Evolutionary conservation across 2,888 invertebrate species (phyloP).

Genomic region (Athalia cordata): DNA sequence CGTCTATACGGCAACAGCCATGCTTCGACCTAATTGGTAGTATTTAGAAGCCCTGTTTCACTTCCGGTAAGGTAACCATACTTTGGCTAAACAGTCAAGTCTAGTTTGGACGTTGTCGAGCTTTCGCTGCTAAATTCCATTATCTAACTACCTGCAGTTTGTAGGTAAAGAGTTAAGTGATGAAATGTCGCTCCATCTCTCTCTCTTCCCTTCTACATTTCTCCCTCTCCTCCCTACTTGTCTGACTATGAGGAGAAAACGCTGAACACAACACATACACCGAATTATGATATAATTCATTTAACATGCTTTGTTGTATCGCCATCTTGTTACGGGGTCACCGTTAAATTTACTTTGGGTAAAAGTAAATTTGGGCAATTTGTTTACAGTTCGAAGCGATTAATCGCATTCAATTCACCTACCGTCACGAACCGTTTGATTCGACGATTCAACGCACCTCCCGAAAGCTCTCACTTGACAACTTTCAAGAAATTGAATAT

Average conservation of each 20-base stretch:
- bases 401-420: slow-evolving; percentile 31
- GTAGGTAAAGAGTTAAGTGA: no score
- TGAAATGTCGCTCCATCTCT: background rate
- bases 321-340: background rate
- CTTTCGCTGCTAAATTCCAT: background rate
- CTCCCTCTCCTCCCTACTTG: no score
- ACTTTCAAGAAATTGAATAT: background rate
- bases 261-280: background rate
- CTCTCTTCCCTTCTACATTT: background rate
- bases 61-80: background rate
- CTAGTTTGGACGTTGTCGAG: background rate
- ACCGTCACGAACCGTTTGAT: slow-evolving; percentile 12
- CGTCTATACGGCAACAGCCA: background rate
- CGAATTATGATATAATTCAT: background rate
- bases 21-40: background rate
- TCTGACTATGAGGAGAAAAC: no score
- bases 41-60: background rate
- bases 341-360: background rate
- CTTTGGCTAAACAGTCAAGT: background rate
- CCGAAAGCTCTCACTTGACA: background rate
- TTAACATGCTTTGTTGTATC: background rate
- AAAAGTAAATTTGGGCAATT: slow-evolving; percentile 8
- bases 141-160: background rate
- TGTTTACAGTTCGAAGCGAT: slow-evolving; percentile 25
- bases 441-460: slow-evolving; percentile 16